Evolutionary conservation across 2,888 invertebrate genomes (phyloP), one percentile per base, ranked within the genome.

Genomic region (Chrysodeixis includens): DNA sequence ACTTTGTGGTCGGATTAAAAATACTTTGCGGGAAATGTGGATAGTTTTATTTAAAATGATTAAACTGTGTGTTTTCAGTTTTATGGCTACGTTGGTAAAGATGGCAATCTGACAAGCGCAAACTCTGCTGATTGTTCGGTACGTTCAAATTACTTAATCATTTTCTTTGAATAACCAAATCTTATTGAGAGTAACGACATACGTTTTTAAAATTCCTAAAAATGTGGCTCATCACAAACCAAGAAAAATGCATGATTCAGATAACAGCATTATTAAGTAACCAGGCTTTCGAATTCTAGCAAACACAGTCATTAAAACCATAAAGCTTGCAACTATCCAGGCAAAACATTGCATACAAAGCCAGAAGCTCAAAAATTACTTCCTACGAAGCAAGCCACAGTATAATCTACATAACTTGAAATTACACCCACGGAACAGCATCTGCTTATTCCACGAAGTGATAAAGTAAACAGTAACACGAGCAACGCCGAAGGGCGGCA

Each of bases 391-490:
- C 40, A 5, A 46, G 10, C 44, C 18, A 18, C 18, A 1, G 8
- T 35, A 16, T 16, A 49, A 49, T 20, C 46, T 20, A 49, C 20
- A 18, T 49, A 49, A 49, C 46, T 20, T 10, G 46, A 49, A 49
- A 49, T 49, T 49, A 49, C 20, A 49, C 46, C 18, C 18, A 49
- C 46, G 8, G 46, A 18, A 14, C 35, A 35, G 46, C 46, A 20
- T 16, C 49, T 20, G 54, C 56, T 67, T 58, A 65, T 58, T 61
- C 58, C 51, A 20, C 10, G 26, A 56, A 71, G 65, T 65, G 62
- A 51, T 62, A 68, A 68, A 65, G 68, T 56, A 70, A 70, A 70
- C 69, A 66, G 54, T 16, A 56, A 44, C 46, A 49, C 46, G 46
- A 49, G 46, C 46, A 49, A 14, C 40, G 46, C 56, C 56, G 64